Base-by-base conservation (phyloP, 2,888 invertebrate genomes). In the Escarpia spicata region DNA sequence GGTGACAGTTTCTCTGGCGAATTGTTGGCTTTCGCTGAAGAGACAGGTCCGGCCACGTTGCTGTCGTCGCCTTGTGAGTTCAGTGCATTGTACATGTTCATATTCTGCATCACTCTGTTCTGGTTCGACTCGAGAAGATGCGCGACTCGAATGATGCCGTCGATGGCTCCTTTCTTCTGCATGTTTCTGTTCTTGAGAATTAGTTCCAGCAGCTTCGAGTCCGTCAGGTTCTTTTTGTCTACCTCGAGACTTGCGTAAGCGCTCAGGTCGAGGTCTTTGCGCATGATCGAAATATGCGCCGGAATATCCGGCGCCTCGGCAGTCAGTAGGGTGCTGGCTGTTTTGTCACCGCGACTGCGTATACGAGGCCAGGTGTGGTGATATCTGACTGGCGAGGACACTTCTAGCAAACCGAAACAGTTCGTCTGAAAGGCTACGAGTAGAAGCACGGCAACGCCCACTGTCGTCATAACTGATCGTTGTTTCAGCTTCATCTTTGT, bases 181-280 rank as follows among this genome's bases (percentile, higher is more conserved):
- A 44, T 31, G 12, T 91, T 26, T 44, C 0, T 31, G 91, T 91
- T 45, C 37, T 45, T 45, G 3, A 75, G 75, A 75, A 75, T 26
- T 26, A 75, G 75, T 75, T 75, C 75, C 26, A 75, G 75, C 75
- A 75, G 75, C 26, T 6, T 15, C 37, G 52, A 52, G 91, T 91
- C 91, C 37, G 91, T 91, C 58, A 91, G 15, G 45, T 91, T 91
- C 3, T 58, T 45, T 15, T 15, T 19, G 58, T 44, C 58, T n/a
- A 31, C 4, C 45, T 44, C 91, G 43, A 37, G 52, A 58, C 52
- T 52, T 10, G 45, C 52, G 52, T 91, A 44, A n/a, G 37, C 91
- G 91, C 91, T 91, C 43, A 91, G n/a, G 91, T 91, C 91, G 2
- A 91, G 58, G 91, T 91, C 91, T 91, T 91, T 91, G 45, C 91